A percentile compares a stretch with the other conserved stretches of the same genome.
These are phyloP conservation scores for Spicauda simplicius DNA, from an alignment of 2,888 invertebrate species.

Conservation along the genomic window DNA sequence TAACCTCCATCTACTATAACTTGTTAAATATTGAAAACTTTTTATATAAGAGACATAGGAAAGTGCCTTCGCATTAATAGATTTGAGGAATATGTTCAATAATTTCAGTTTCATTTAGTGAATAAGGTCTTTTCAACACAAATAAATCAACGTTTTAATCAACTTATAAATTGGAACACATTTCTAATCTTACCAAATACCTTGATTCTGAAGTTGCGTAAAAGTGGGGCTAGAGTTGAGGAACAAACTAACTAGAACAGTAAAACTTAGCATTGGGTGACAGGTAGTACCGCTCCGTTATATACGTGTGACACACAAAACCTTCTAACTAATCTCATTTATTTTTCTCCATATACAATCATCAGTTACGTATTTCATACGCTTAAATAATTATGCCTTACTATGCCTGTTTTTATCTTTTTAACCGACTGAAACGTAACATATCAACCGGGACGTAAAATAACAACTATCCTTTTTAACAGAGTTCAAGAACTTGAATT, in stretches of 20 bases:
- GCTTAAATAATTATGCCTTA: neutral
- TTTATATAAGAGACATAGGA: too few species aligned
- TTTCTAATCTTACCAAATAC: slow-evolving; percentile 27
- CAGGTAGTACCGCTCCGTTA: slow-evolving; percentile 38
- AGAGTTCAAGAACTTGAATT: too few species aligned
- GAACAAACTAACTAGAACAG: slow-evolving; percentile 23
- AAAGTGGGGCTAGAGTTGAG: slow-evolving; percentile 21
- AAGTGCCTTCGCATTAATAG: too few species aligned
- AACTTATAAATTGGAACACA: slow-evolving; percentile 20
- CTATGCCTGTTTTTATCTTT: too few species aligned
- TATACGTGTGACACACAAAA: slow-evolving; percentile 21
- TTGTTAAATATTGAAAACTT: too few species aligned
- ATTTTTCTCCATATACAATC: neutral
- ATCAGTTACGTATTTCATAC: neutral
- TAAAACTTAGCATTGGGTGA: slow-evolving; percentile 36
- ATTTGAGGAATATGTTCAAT: too few species aligned
- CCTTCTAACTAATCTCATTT: slow-evolving; percentile 9
- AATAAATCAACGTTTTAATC: neutral
- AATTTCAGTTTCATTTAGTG: too few species aligned
- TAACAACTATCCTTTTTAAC: too few species aligned
- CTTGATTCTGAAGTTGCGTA: slow-evolving; percentile 14
- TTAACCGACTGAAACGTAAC: too few species aligned
- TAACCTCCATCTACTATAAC: too few species aligned
- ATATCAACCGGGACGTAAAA: too few species aligned
- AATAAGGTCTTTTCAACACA: neutral